Percentiles rank a stretch among this genome's conserved stretches.
phyloP scores from a whole-genome alignment of 1,140 invertebrate genomes.

The Chrysoperla carnea region DNA sequence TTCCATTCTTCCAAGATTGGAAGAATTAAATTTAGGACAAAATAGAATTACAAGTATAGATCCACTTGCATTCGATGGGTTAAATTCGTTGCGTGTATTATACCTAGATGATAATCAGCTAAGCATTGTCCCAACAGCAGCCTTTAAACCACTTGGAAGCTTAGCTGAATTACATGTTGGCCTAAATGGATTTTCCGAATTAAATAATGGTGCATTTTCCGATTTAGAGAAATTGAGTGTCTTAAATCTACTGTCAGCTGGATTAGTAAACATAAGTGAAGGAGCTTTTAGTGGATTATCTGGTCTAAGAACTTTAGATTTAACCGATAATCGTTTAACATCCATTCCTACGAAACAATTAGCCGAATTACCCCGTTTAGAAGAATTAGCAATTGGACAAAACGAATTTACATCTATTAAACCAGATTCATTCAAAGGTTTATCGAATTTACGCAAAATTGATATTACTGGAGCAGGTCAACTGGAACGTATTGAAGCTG shows the following conservation, averaged over 20 bases:
- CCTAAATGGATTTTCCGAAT: conserved; percentile 54
- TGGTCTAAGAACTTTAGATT: conserved; percentile 50
- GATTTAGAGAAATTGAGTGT: conserved; percentile 53
- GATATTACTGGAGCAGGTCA: conserved; percentile 58
- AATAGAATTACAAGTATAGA: conserved; percentile 72
- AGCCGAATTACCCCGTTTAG: conserved; percentile 46
- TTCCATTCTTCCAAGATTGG: conserved; percentile 49
- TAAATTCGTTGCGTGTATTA: conserved; percentile 54
- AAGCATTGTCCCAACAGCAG: conserved; percentile 48
- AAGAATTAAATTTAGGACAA: conserved; percentile 71
- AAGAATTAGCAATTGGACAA: conserved; percentile 64
- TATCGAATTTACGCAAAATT: conserved; percentile 53
- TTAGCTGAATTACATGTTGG: conserved; percentile 70
- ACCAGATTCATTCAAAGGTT: conserved; percentile 52
- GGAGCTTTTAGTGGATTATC: conserved; percentile 57
- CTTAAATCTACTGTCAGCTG: conserved; percentile 62
- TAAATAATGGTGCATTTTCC: conserved; percentile 57
- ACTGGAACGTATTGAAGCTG: conserved; percentile 49
- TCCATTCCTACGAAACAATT: conserved; percentile 59
- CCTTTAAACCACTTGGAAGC: conserved; percentile 48
- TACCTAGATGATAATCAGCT: conserved; percentile 75
- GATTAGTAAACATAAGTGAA: conserved; percentile 53
- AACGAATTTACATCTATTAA: conserved; percentile 55
- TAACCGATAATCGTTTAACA: conserved; percentile 59
- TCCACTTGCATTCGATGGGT: conserved; percentile 55